Conservation (phyloP, 2,113 vertebrate genomes). For the Oxyruncus cristatus region DNA sequence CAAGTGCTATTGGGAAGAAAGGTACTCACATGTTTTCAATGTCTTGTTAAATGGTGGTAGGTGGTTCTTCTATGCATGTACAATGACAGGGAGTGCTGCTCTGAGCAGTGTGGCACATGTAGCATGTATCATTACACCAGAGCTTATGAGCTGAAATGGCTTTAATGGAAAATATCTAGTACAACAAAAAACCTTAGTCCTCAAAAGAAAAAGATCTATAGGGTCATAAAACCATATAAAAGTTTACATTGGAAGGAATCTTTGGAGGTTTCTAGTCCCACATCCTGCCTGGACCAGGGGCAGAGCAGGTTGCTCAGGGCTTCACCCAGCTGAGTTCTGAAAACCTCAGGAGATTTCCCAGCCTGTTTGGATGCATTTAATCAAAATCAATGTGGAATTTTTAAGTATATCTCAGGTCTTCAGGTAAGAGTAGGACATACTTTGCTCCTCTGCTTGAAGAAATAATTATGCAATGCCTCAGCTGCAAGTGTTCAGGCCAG, state of each 20-base stretch:
- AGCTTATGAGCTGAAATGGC: not conserved
- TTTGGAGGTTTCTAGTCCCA: not conserved
- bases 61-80: not conserved
- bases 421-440: not conserved
- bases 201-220: not conserved
- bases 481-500: not conserved
- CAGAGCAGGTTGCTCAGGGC: not conserved
- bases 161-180: not conserved
- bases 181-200: not conserved
- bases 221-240: not conserved
- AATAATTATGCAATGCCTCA: not conserved
- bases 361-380: not conserved
- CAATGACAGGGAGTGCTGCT: not conserved
- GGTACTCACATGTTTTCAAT: not conserved
- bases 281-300: not conserved
- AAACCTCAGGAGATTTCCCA: not conserved
- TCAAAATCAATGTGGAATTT: not conserved
- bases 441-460: not conserved
- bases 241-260: not conserved
- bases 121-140: not conserved
- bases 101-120: not conserved
- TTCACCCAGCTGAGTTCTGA: not conserved
- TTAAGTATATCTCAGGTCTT: not conserved
- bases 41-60: not conserved
- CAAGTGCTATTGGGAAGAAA: not conserved